phyloP scores from a whole-genome alignment of 2,888 invertebrate genomes.

The Gari tellinella region DNA sequence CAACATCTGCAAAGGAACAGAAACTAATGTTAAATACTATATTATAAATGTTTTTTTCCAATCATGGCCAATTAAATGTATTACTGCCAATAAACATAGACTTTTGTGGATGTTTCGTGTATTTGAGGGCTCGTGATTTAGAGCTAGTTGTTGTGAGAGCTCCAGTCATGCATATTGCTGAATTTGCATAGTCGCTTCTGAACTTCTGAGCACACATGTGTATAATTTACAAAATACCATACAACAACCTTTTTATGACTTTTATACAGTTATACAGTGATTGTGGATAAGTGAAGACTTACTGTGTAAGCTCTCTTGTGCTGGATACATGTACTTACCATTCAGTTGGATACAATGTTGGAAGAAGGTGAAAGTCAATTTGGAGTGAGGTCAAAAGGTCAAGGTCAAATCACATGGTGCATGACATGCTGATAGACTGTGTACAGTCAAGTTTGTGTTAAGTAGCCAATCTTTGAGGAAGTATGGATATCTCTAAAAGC shows the following conservation, averaged over 20 bases:
- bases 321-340: not conserved
- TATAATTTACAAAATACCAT: not conserved
- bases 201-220: not conserved
- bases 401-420: no score
- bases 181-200: slow-evolving; percentile 6
- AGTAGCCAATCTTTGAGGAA: no score
- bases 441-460: no score
- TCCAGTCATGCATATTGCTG: slow-evolving; percentile 1
- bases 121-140: slow-evolving; percentile 3
- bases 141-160: not conserved
- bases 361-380: no score
- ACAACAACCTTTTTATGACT: not conserved
- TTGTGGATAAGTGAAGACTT: not conserved
- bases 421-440: no score
- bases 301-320: slow-evolving; percentile 10
- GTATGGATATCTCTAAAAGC: no score
- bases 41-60: no score
- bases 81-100: not conserved
- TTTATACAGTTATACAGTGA: no score
- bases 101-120: not conserved
- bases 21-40: no score
- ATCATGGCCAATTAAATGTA: not conserved
- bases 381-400: no score
- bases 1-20: no score
- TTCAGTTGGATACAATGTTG: no score